These are phyloP conservation scores for Phylloscopus collybita DNA, from an alignment of 2,797 vertebrate genomes.

Conservation along the genomic window DNA sequence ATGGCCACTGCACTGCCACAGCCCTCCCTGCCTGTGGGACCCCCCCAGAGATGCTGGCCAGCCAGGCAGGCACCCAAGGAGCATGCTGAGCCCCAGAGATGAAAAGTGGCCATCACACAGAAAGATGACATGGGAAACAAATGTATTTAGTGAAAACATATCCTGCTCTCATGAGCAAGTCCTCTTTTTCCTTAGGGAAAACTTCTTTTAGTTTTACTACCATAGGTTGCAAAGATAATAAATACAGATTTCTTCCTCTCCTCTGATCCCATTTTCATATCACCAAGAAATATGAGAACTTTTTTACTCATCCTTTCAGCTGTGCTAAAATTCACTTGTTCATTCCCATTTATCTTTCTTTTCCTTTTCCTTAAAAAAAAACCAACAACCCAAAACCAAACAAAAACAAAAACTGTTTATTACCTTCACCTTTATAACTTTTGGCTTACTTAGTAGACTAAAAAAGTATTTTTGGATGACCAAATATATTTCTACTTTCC, in stretches of 20 bases:
- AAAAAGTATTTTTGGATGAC: neutral
- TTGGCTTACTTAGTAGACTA: neutral
- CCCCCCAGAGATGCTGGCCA: neutral
- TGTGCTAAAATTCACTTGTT: neutral
- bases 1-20: neutral
- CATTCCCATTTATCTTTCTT: neutral
- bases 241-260: neutral
- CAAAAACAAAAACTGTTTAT: neutral
- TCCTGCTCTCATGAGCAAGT: neutral
- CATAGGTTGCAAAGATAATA: neutral
- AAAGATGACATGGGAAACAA: neutral
- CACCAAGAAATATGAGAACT: neutral
- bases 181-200: neutral
- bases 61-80: neutral
- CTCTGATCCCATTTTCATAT: neutral
- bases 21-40: fast-evolving
- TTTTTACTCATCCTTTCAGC: neutral
- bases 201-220: neutral
- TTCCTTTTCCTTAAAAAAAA: neutral
- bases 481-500: neutral
- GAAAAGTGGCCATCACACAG: neutral
- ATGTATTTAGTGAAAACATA: neutral
- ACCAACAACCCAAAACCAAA: neutral
- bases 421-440: neutral
- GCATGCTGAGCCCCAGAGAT: neutral